Conservation (phyloP, 2,113 vertebrate species). For the Naja naja region DNA sequence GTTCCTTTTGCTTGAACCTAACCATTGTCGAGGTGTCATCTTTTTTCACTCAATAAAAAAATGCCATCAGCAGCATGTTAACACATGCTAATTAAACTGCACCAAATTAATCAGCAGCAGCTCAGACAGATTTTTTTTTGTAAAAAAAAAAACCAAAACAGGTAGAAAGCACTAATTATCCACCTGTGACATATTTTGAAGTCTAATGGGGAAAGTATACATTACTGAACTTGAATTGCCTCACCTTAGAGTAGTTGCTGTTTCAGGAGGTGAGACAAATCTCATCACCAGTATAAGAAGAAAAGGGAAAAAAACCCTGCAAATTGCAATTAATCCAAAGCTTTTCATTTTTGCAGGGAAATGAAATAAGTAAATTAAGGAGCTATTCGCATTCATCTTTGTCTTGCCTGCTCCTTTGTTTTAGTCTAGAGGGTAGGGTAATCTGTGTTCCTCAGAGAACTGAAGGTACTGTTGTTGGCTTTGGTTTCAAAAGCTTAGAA, state of each 20-base stretch:
- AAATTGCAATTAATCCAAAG: slow-evolving; percentile 14
- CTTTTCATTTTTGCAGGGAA: background rate
- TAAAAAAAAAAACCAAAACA: background rate
- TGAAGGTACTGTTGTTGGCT: background rate
- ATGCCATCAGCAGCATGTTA: slow-evolving; percentile 20
- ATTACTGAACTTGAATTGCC: slow-evolving; percentile 18
- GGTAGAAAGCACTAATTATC: slow-evolving; percentile 30
- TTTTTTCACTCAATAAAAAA: slow-evolving; percentile 24
- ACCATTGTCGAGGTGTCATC: slow-evolving; percentile 12
- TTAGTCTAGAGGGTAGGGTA: background rate
- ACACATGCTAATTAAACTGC: slow-evolving; percentile 31
- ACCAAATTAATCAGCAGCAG: slow-evolving; percentile 33
- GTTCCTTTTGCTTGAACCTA: slow-evolving; percentile 10
- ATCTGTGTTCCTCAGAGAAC: background rate
- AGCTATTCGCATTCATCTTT: background rate
- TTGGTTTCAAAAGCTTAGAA: background rate
- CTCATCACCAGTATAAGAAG: background rate
- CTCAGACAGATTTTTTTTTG: background rate
- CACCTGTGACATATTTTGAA: slow-evolving; percentile 12
- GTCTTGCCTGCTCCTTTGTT: background rate
- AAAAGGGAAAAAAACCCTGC: background rate
- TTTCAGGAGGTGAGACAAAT: slow-evolving; percentile 16
- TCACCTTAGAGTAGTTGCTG: slow-evolving; percentile 20
- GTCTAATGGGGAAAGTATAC: slow-evolving; percentile 25
- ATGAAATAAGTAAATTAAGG: background rate